A percentile compares a stretch with the other conserved stretches of the same genome.
These are phyloP conservation scores for Rhizoglyphus robini DNA, from an alignment of 1,140 invertebrate genomes.

Conservation along the genomic window DNA sequence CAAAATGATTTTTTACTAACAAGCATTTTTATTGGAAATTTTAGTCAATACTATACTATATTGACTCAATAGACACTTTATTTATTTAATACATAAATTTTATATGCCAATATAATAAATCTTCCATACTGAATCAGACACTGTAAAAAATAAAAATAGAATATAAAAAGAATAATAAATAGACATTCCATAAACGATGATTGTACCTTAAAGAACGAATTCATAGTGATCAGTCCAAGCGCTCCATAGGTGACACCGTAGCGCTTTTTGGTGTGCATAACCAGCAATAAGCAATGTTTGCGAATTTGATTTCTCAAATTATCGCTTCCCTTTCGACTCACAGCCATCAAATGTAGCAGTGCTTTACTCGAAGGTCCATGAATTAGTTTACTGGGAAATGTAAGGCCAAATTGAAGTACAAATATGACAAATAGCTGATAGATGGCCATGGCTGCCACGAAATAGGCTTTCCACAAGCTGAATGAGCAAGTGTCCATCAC, in stretches of 20 bases:
- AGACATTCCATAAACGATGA: neutral
- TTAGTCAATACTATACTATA: no score
- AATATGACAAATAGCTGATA: neutral
- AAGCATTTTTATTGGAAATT: no score
- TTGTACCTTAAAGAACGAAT: neutral
- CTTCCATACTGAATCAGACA: neutral
- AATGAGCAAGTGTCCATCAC: neutral
- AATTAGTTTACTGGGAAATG: neutral
- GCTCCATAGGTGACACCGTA: neutral
- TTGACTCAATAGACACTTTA: no score
- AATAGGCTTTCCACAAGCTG: neutral
- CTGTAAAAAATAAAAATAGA: neutral
- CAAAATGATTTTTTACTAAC: no score
- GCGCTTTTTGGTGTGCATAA: neutral
- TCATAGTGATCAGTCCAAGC: neutral
- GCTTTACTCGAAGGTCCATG: neutral
- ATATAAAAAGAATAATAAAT: neutral
- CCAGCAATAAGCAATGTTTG: neutral
- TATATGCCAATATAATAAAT: neutral
- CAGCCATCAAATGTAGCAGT: neutral
- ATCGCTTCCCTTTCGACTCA: neutral
- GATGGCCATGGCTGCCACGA: neutral
- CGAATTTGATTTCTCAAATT: neutral
- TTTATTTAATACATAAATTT: no score
- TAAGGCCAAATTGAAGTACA: neutral